Base-by-base conservation (phyloP, 2,113 vertebrate genomes). In the Reinhardtius hippoglossoides region DNA sequence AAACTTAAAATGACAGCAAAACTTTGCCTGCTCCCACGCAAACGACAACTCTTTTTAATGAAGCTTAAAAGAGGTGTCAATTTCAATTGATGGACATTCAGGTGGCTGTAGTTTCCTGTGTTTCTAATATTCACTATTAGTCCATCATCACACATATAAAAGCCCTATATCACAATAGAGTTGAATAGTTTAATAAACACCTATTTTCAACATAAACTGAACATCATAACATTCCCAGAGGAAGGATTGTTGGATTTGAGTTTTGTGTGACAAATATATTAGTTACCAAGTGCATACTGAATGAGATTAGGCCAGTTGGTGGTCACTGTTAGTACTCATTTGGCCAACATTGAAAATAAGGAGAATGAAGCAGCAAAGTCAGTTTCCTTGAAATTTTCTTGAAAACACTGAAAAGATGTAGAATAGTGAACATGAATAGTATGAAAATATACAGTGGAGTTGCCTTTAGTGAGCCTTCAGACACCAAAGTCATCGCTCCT, bases 1-100 rank as follows among this genome's bases (percentile, higher is more conserved):
- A 54, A 68, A 84, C 14, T 0, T 52, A 12, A 62, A 75, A 76
- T 59, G 54, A 68, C 72, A 74, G 20, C 26, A 37, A 14, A 74
- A 26, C 12, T 79, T 55, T 44, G 64, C 20, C 63, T 42, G 20
- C 50, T 35, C 5, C 1, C 18, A 44, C n/a, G 31, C 13, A 56
- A 52, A 14, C 10, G 0, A 57, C 64, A 37, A 12, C 20, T 59
- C 42, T 66, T 15, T 20, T 46, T 8, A 9, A 35, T 52, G 5
- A n/a, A 59, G 46, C 24, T 10, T 4, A n/a, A 16, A 42, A 15
- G 4, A 31, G 1, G 2, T 9, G n/a, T 35, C 0, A 3, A n/a
- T 76, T 37, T 18, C 60, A 58, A 4, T 44, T 31, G 0, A 42
- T 42, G 13, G 37, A 40, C 2, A 27, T 73, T 62, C 62, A 13